Base-by-base conservation (phyloP, 2,888 invertebrate species). In the Agrotis puta region DNA sequence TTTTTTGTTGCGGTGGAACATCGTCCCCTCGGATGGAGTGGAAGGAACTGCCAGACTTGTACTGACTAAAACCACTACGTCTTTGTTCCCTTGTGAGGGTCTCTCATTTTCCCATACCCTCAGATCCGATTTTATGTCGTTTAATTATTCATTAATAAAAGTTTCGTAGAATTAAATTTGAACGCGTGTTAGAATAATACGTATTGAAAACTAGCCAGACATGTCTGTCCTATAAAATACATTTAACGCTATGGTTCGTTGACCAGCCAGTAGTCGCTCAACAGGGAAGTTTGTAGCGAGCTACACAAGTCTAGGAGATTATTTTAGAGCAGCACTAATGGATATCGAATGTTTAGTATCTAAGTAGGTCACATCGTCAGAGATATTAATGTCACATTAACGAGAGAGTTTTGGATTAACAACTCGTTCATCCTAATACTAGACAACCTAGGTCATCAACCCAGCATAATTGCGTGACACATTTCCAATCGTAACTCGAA, bases 311-410 rank as follows among this genome's bases (percentile, higher is more conserved):
- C 50, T 56, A n/a, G 16, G 2, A 74, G 64, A 68, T 80, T 70
- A 70, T 58, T 76, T 67, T 61, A 53, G 59, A 24, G 33, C 11
- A 80, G 6, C 54, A 66, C 82, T 81, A 70, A 77, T 70, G 59
- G 71, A 67, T 81, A 57, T 77, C 33, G 33, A 79, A 77, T 79
- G 61, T 77, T 67, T 56, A 27, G n/a, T 11, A 70, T 57, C 61
- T 70, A 77, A 77, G 16, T 70, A 70, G 59, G 66, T 77, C 61
- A 66, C 48, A 51, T 64, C 39, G n/a, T 5, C 16, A 16, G 13
- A 53, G 45, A 53, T 50, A 77, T 64, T 81, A 70, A 61, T 64
- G 64, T 64, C 51, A 33, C 54, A 74, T 59, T 74, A 62, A 62
- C 13, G 27, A 63, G 20, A 67, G 11, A 64, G 63, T 64, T 51